Percentiles rank a stretch among this genome's conserved stretches.
Conservation (phyloP, 2,113 vertebrate species). For the Crocuta crocuta region DNA sequence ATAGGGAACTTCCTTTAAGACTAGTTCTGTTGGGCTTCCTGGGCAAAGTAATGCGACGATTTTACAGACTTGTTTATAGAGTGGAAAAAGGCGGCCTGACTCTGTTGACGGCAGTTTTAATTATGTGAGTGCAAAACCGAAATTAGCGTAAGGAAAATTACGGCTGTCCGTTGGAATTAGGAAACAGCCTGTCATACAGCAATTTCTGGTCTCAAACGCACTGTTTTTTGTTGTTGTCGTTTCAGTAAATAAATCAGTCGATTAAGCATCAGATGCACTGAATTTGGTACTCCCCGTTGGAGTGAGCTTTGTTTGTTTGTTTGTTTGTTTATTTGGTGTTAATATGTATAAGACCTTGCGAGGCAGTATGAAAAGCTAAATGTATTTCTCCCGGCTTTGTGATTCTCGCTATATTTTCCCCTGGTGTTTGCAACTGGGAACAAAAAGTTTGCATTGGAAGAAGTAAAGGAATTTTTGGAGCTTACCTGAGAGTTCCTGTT, state of each 20-base stretch:
- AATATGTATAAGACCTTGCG: not conserved
- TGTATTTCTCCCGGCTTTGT: not conserved
- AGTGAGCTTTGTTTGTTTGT: not conserved
- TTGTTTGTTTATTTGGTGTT: not conserved
- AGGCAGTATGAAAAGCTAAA: not conserved
- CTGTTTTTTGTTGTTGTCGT: constrained; percentile 46
- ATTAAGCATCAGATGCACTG: not conserved
- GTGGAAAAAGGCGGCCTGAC: not conserved
- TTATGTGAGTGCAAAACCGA: constrained; percentile 60
- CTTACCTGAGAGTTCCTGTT: not conserved
- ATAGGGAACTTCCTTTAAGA: not conserved
- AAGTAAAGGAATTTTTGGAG: not conserved
- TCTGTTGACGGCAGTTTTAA: constrained; percentile 48
- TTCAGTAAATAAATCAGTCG: constrained; percentile 51
- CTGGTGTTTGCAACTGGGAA: not conserved
- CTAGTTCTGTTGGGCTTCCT: constrained; percentile 23
- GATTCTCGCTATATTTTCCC: not conserved
- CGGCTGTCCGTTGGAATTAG: constrained; percentile 36
- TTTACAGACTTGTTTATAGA: constrained; percentile 47
- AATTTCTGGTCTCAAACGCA: not conserved
- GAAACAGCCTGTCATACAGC: constrained; percentile 50
- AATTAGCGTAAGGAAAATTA: constrained; percentile 62
- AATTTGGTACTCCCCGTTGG: not conserved
- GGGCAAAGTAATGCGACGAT: not conserved
- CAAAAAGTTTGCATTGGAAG: not conserved